phyloP scores from a whole-genome alignment of 1,140 invertebrate species.

The Drosophila jambulina region DNA sequence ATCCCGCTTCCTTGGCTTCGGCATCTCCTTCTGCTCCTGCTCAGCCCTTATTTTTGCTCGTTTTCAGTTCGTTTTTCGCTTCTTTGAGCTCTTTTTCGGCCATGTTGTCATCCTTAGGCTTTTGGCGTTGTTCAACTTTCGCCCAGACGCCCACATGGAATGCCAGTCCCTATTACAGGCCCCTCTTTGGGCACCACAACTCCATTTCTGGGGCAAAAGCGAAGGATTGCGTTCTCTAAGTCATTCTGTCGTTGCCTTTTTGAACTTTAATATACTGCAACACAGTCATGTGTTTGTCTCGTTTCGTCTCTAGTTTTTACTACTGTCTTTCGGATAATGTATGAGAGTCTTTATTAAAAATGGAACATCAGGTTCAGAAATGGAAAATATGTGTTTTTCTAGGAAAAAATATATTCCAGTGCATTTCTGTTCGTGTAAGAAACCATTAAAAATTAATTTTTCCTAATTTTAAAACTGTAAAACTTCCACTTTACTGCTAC shows the following conservation, averaged over 20 bases:
- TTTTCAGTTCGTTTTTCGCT: constrained; percentile 9
- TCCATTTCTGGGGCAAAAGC: constrained; percentile 5
- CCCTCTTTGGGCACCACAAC: background rate
- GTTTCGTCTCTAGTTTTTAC: constrained; percentile 1
- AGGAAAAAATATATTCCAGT: too few species aligned
- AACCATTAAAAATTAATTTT: too few species aligned
- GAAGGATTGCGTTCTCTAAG: constrained; percentile 49
- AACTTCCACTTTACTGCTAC: too few species aligned
- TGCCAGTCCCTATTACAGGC: constrained; percentile 30
- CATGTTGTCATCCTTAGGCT: constrained; percentile 69
- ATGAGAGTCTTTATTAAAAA: background rate
- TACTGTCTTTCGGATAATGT: background rate
- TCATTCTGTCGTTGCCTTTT: constrained; percentile 62
- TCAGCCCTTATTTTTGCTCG: constrained; percentile 11
- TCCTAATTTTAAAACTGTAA: too few species aligned
- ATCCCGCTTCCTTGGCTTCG: constrained; percentile 13
- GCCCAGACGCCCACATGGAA: constrained; percentile 57
- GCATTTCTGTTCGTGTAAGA: too few species aligned
- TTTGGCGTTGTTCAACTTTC: constrained; percentile 61
- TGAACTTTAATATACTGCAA: constrained; percentile 67
- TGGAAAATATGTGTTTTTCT: background rate
- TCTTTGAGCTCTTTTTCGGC: constrained; percentile 15
- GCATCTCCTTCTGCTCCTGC: constrained; percentile 10
- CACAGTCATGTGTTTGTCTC: constrained; percentile 38
- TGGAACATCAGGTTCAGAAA: background rate